phyloP scores from a whole-genome alignment of 2,888 invertebrate species.

The Erebia aethiops region DNA sequence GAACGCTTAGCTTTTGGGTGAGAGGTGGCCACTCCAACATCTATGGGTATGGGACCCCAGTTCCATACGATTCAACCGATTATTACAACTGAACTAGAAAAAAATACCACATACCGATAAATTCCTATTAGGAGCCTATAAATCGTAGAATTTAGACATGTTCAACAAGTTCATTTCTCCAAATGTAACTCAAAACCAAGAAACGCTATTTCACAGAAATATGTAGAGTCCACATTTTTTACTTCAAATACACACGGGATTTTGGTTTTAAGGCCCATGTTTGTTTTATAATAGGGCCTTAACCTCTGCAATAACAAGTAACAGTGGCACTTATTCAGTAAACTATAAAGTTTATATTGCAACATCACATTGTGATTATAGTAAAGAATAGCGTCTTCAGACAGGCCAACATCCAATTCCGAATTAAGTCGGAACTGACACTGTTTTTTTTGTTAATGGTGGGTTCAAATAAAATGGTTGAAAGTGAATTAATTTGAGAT shows the following conservation, averaged over 20 bases:
- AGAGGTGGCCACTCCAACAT: no score
- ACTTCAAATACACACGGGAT: not conserved
- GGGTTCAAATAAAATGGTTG: no score
- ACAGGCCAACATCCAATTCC: not conserved
- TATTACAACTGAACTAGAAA: no score
- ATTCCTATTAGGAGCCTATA: not conserved
- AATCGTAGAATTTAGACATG: constrained; percentile 8
- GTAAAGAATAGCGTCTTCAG: not conserved
- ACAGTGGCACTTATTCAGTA: not conserved
- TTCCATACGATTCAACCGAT: no score
- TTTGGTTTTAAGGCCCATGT: constrained; percentile 1
- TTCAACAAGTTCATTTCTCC: constrained; percentile 2
- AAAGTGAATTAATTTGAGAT: no score
- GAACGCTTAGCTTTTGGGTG: no score
- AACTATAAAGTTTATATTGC: not conserved
- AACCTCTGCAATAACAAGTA: no score
- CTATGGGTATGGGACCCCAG: no score
- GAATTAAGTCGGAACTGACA: not conserved
- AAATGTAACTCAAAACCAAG: constrained; percentile 4
- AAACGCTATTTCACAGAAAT: constrained; percentile 4
- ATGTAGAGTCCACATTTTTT: not conserved
- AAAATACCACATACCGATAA: not conserved
- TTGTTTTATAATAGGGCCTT: not conserved
- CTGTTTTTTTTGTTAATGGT: not conserved
- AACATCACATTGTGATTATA: not conserved